Percentiles rank a stretch among this genome's conserved stretches.
Evolutionary conservation across 2,888 invertebrate genomes (phyloP).

Genomic region (Trissonchulus latispiculum): DNA sequence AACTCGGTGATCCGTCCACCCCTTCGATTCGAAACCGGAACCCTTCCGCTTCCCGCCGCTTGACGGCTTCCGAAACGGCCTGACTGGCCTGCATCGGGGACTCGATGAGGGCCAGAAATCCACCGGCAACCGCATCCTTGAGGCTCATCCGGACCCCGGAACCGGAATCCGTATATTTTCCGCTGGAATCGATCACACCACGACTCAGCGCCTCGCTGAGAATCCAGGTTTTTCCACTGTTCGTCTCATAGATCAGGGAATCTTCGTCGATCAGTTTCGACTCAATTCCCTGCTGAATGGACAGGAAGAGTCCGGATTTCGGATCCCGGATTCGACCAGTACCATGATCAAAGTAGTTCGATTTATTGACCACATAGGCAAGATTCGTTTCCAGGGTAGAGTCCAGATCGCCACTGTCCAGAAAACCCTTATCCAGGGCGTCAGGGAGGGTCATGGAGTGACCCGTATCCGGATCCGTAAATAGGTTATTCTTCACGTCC

Average conservation of each 20-base stretch:
- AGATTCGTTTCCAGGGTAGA: conserved; percentile 4
- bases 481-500: conserved; percentile 55
- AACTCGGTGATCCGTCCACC: background rate
- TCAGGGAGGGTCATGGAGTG: conserved; percentile 65
- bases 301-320: conserved; percentile 63
- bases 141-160: conserved; percentile 52
- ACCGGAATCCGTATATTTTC: conserved; percentile 56
- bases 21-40: conserved; percentile 6
- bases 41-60: conserved; percentile 45
- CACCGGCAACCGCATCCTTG: conserved; percentile 65
- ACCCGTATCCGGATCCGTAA: conserved; percentile 62
- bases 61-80: conserved; percentile 66
- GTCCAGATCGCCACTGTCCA: conserved; percentile 63
- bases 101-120: conserved; percentile 68
- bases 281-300: conserved; percentile 69
- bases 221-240: conserved; percentile 58
- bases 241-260: conserved; percentile 60
- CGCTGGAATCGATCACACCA: conserved; percentile 57
- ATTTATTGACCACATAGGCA: conserved; percentile 56
- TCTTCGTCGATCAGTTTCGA: conserved; percentile 55
- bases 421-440: conserved; percentile 65
- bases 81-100: conserved; percentile 75
- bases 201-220: conserved; percentile 60
- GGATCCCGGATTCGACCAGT: conserved; percentile 68
- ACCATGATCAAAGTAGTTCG: conserved; percentile 44